Evolutionary conservation across 2,888 invertebrate species (phyloP).

Genomic region (Dynastes hyllus): DNA sequence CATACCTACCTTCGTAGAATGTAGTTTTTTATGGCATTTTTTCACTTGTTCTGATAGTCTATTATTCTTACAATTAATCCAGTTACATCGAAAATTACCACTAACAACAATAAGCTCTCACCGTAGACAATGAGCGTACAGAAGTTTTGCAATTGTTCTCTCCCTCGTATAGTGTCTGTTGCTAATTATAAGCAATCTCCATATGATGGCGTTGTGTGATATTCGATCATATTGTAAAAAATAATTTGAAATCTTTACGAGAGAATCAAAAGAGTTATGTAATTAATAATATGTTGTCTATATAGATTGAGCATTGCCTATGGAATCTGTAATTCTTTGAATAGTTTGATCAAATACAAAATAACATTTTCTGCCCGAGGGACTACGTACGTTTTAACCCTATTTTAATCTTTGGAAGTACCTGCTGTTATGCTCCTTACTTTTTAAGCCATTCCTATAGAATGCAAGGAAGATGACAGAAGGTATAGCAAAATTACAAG

Average conservation of each 20-base stretch:
- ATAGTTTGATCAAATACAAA: too few relatives aligned
- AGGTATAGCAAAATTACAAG: too few relatives aligned
- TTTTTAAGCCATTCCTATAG: too few relatives aligned
- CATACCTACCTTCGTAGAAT: constrained; percentile 5
- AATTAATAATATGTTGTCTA: too few relatives aligned
- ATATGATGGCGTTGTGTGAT: neutral
- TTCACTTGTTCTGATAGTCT: constrained; percentile 40
- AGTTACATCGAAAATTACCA: constrained; percentile 36
- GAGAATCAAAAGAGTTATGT: neutral
- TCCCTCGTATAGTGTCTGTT: neutral
- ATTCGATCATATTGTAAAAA: constrained; percentile 2
- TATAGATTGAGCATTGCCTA: neutral
- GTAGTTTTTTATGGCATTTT: constrained; percentile 26
- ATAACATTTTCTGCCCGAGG: too few relatives aligned
- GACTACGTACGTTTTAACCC: too few relatives aligned
- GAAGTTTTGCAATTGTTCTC: constrained; percentile 19
- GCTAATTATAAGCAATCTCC: neutral
- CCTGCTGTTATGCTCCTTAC: too few relatives aligned
- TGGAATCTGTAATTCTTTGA: too few relatives aligned
- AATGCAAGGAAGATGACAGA: too few relatives aligned
- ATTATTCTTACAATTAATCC: constrained; percentile 50
- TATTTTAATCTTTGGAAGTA: too few relatives aligned
- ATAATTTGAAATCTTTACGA: neutral
- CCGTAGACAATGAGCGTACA: constrained; percentile 8
- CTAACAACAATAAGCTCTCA: constrained; percentile 14